Conservation (phyloP, 2,113 vertebrate genomes). For the Heterotis niloticus region DNA sequence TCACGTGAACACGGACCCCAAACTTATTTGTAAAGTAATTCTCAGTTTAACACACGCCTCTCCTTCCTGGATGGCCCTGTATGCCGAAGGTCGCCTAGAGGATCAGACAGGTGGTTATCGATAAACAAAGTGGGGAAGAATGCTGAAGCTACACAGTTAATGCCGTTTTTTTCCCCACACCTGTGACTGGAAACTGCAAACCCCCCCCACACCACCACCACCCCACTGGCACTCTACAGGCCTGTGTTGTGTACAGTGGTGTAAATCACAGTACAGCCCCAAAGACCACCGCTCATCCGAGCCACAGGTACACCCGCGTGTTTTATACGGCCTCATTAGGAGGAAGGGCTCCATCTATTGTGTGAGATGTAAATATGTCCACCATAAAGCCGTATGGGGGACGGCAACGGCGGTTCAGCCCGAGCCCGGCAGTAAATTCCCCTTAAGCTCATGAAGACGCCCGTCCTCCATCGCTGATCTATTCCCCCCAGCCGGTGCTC, state of each 20-base stretch:
- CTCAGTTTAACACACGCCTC: no score
- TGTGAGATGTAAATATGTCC: slow-evolving; percentile 33
- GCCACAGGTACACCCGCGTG: not conserved
- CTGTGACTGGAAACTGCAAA: not conserved
- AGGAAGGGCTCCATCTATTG: not conserved
- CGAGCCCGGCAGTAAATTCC: slow-evolving; percentile 26
- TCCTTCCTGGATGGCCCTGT: no score
- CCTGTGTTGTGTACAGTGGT: not conserved
- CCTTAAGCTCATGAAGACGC: slow-evolving; percentile 13
- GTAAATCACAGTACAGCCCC: not conserved
- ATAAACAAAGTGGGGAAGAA: no score
- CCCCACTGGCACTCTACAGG: not conserved
- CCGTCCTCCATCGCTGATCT: not conserved
- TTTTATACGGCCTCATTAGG: slow-evolving; percentile 30
- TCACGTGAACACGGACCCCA: no score
- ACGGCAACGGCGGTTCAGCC: slow-evolving; percentile 6
- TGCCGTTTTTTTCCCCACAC: no score
- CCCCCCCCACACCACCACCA: no score
- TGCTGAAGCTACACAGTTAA: no score
- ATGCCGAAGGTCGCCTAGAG: no score
- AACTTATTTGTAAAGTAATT: no score
- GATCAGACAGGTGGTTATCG: no score
- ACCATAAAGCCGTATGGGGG: slow-evolving; percentile 27
- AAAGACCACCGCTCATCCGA: slow-evolving; percentile 7
- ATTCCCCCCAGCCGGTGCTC: not conserved